Percentiles rank a stretch among this genome's conserved stretches.
phyloP scores from a whole-genome alignment of 2,888 invertebrate species.

The Ophioninae sp. region DNA sequence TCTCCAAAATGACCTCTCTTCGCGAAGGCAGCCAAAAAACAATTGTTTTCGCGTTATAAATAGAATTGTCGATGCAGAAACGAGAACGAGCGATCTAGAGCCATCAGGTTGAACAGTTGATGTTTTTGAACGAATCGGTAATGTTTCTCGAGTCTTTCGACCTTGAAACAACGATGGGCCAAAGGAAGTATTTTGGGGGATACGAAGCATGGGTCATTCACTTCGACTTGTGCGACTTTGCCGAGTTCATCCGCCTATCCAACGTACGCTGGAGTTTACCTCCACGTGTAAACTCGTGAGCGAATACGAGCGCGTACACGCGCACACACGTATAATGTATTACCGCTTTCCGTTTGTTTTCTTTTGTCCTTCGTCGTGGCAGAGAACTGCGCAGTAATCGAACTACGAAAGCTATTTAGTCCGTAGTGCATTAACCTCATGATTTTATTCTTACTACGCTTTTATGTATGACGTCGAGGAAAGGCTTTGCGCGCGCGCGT shows the following conservation, averaged over 20 bases:
- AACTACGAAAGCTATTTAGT: slow-evolving; percentile 45
- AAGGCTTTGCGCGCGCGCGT: not conserved
- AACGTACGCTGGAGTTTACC: not conserved
- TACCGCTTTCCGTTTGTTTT: not conserved
- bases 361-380: slow-evolving; percentile 12
- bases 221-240: slow-evolving; percentile 7
- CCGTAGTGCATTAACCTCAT: slow-evolving; percentile 64
- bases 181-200: not conserved
- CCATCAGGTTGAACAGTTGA: not conserved
- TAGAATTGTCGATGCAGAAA: not conserved
- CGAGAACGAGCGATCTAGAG: not conserved
- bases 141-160: not conserved
- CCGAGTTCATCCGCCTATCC: slow-evolving; percentile 1
- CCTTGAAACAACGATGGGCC: not conserved
- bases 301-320: not conserved
- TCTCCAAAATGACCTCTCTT: not conserved
- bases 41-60: not conserved
- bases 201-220: slow-evolving; percentile 21
- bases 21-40: not conserved
- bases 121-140: not conserved
- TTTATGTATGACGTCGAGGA: not conserved
- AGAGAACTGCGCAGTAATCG: slow-evolving; percentile 69
- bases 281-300: not conserved
- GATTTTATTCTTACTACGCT: slow-evolving; percentile 42
- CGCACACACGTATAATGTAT: not conserved